These are phyloP conservation scores for Clistopyga incitator DNA, from an alignment of 2,888 invertebrate species.

Conservation along the genomic window DNA sequence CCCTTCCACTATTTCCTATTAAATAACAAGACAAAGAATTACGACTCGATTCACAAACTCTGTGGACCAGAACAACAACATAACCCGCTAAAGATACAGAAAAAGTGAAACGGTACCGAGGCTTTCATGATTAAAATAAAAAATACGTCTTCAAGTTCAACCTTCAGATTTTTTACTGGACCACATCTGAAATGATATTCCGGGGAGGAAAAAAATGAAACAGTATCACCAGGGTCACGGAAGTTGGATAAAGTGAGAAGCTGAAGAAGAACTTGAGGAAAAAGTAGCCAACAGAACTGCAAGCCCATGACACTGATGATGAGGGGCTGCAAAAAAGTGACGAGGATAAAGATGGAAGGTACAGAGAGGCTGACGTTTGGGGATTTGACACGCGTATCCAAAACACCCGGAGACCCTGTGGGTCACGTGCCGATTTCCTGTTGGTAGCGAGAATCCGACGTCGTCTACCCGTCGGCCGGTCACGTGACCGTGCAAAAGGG, in stretches of 20 bases:
- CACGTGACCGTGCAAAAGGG: constrained; percentile 84
- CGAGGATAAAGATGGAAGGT: constrained; percentile 21
- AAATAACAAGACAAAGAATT: constrained; percentile 62
- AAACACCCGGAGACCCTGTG: constrained; percentile 74
- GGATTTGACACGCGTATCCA: constrained; percentile 84
- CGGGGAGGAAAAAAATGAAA: constrained; percentile 52
- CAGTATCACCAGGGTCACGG: constrained; percentile 3
- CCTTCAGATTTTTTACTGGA: constrained; percentile 25
- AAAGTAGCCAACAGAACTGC: constrained; percentile 34
- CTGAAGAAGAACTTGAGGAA: constrained; percentile 22
- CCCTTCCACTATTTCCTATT: constrained; percentile 62
- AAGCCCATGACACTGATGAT: constrained; percentile 43
- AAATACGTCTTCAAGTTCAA: constrained; percentile 46
- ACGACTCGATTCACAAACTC: constrained; percentile 43
- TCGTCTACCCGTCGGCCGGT: constrained; percentile 77
- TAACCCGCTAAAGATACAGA: background rate
- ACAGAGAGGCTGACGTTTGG: constrained; percentile 74
- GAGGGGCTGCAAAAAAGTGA: constrained; percentile 48
- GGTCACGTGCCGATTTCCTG: constrained; percentile 77
- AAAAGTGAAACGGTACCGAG: constrained; percentile 27
- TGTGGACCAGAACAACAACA: constrained; percentile 13
- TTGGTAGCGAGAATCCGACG: constrained; percentile 66
- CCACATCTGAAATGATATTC: constrained; percentile 8
- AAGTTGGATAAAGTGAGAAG: constrained; percentile 19
- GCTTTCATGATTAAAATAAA: constrained; percentile 46